Evolutionary conservation across 2,888 invertebrate species (phyloP).

Genomic region (Luffia ferchaultella): DNA sequence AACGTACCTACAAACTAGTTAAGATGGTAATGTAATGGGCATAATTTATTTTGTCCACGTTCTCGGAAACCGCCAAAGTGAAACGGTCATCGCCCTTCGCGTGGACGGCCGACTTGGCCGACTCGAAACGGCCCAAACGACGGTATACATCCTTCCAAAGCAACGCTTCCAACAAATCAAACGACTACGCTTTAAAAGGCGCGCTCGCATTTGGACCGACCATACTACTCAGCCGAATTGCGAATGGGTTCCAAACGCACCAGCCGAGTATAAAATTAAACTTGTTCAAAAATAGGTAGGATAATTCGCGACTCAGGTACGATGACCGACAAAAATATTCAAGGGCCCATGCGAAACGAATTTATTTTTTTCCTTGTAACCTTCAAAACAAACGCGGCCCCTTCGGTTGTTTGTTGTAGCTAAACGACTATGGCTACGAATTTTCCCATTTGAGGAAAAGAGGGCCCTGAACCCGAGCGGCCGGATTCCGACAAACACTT

Average conservation of each 20-base stretch:
- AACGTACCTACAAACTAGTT: neutral
- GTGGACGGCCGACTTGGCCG: slow-evolving; percentile 18
- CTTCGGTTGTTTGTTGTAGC: slow-evolving; percentile 20
- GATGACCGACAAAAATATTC: slow-evolving; percentile 34
- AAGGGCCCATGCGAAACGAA: slow-evolving; percentile 19
- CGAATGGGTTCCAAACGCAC: neutral
- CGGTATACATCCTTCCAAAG: neutral
- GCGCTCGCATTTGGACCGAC: neutral
- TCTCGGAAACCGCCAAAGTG: slow-evolving; percentile 24
- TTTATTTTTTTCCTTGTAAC: slow-evolving; percentile 26
- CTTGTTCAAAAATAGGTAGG: neutral
- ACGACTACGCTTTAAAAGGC: neutral
- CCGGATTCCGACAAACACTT: too few species aligned
- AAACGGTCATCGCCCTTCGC: slow-evolving; percentile 30
- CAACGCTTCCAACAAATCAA: neutral
- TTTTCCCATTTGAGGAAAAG: too few species aligned
- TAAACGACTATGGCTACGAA: neutral
- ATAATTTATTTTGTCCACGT: neutral
- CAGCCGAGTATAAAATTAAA: neutral
- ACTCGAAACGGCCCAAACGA: neutral
- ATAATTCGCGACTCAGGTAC: slow-evolving; percentile 18
- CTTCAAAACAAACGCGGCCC: slow-evolving; percentile 25
- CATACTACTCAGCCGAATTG: neutral
- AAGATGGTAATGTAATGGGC: neutral
- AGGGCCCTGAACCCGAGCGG: too few species aligned